These are phyloP conservation scores for Hemiscyllium ocellatum DNA, from an alignment of 2,113 vertebrate species.

Conservation along the genomic window DNA sequence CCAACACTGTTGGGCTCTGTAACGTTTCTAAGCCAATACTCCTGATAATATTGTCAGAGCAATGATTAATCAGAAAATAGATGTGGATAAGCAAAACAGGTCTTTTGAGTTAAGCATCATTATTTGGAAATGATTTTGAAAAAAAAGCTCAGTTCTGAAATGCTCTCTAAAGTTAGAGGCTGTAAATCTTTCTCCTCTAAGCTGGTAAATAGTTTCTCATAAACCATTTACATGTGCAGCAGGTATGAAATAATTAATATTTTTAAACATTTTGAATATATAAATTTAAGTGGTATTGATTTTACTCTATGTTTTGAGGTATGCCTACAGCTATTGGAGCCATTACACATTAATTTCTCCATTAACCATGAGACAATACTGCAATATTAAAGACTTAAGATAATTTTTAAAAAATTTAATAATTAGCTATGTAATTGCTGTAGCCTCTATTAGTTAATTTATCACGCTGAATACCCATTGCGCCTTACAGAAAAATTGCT, in stretches of 20 bases:
- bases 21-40: background rate
- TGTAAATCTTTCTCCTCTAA: too few relatives aligned
- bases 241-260: slow-evolving; percentile 25
- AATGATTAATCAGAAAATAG: slow-evolving; percentile 2
- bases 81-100: background rate
- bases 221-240: background rate
- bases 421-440: slow-evolving; percentile 26
- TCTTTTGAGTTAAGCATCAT: background rate
- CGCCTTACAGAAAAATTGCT: slow-evolving; percentile 22
- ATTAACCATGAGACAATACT: slow-evolving; percentile 20
- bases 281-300: background rate
- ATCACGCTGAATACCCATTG: slow-evolving; percentile 24
- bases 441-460: slow-evolving; percentile 27
- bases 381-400: slow-evolving; percentile 11
- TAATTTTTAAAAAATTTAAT: slow-evolving; percentile 27
- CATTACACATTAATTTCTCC: background rate
- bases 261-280: background rate
- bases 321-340: background rate
- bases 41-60: background rate
- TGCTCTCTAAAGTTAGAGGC: background rate
- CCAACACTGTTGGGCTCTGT: background rate
- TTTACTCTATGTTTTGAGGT: background rate
- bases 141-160: background rate
- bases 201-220: background rate
- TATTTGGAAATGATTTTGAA: background rate